phyloP scores from a whole-genome alignment of 2,888 invertebrate species.

The Romanomermis culicivorax region DNA sequence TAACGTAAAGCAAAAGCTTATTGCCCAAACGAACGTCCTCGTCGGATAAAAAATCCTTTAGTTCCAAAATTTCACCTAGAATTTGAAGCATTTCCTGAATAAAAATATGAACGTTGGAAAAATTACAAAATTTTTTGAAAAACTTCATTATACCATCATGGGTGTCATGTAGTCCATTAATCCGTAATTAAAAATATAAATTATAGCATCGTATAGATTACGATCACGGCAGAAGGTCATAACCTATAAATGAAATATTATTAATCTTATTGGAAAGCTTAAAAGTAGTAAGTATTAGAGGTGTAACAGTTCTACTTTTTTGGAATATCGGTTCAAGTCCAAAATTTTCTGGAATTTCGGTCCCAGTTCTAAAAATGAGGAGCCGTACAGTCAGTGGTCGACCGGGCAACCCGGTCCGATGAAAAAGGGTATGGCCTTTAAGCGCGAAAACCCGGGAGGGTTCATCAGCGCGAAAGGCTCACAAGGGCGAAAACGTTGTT shows the following conservation, averaged over 20 bases:
- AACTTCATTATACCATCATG: conserved; percentile 36
- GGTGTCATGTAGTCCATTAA: conserved; percentile 52
- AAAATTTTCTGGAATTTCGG: too few relatives aligned
- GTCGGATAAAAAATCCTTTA: conserved; percentile 21
- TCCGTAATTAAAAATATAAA: conserved; percentile 54
- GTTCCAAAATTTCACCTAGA: neutral
- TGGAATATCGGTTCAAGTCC: too few relatives aligned
- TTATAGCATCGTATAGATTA: conserved; percentile 45
- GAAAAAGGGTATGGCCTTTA: too few relatives aligned
- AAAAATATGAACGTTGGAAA: conserved; percentile 4
- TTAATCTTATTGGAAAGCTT: too few relatives aligned
- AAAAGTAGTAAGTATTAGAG: too few relatives aligned
- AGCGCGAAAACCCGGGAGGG: too few relatives aligned
- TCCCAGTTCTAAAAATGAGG: too few relatives aligned
- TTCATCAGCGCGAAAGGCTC: too few relatives aligned
- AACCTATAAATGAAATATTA: conserved; percentile 28
- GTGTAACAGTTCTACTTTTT: too few relatives aligned
- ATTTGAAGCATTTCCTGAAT: neutral
- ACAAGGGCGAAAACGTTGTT: too few relatives aligned
- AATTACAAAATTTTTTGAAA: conserved; percentile 9
- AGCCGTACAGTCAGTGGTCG: too few relatives aligned
- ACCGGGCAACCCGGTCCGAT: too few relatives aligned
- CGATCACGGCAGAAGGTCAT: conserved; percentile 41
- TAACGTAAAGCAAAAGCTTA: conserved; percentile 59
- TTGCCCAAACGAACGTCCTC: conserved; percentile 46